Conservation (phyloP, 2,888 invertebrate species). For the Nesidiocoris tenuis region DNA sequence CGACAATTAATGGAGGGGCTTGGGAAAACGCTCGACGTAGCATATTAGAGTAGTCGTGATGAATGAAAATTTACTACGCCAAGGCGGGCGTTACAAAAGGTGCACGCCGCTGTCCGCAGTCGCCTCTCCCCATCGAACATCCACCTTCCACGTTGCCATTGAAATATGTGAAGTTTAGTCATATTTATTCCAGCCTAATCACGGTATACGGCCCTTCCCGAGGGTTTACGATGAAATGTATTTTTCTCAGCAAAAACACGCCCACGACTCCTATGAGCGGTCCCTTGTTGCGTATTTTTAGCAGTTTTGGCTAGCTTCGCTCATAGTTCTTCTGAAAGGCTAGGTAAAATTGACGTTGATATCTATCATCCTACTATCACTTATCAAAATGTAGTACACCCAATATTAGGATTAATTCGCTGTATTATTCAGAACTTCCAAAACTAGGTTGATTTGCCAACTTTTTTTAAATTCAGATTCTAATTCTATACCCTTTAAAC, state of each 20-base stretch:
- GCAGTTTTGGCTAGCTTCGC: not conserved
- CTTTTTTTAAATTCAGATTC: too few relatives aligned
- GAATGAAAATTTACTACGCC: not conserved
- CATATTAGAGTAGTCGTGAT: not conserved
- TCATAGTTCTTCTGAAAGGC: too few relatives aligned
- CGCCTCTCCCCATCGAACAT: not conserved
- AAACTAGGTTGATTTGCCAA: too few relatives aligned
- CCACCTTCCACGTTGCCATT: not conserved
- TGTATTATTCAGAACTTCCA: too few relatives aligned
- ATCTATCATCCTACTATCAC: too few relatives aligned
- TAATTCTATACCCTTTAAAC: too few relatives aligned
- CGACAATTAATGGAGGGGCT: not conserved
- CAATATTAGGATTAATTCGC: too few relatives aligned
- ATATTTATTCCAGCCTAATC: not conserved
- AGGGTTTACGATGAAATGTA: not conserved
- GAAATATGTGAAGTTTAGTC: not conserved
- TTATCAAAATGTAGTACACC: too few relatives aligned
- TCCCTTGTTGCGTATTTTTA: not conserved
- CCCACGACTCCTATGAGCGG: not conserved
- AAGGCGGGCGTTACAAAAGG: not conserved
- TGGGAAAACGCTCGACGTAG: not conserved
- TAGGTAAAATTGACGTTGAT: too few relatives aligned
- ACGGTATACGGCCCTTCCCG: not conserved
- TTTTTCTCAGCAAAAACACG: not conserved
- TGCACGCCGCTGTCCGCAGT: not conserved